Base-by-base conservation (phyloP, 2,797 vertebrate genomes). In the Danio albolineatus region DNA sequence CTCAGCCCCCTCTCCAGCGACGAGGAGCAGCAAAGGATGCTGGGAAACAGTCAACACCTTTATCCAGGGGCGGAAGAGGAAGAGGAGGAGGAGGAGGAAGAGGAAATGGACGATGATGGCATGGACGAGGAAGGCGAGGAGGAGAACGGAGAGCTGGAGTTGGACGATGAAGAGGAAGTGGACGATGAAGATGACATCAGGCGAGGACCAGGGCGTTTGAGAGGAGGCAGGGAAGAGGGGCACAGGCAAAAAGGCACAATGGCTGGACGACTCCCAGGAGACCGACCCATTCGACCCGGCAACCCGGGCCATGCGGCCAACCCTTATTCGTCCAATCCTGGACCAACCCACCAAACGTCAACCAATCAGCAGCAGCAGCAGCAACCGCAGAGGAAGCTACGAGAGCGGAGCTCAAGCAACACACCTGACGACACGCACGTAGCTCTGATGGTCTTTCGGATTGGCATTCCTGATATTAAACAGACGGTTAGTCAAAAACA, bases 381-480 rank as follows among this genome's bases (percentile, higher is more conserved):
- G 5, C 56, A 60, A 41, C 61, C 90, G 76, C 89, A 90, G 83
- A 89, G 93, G 90, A 92, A 92, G 91, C 87, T 91, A 86, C 95
- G 95, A 88, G 95, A 94, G 65, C 94, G 94, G 84, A 92, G 93
- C 76, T 90, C 93, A 87, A 93, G 90, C 77, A 91, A 94, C 0
- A 89, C 91, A 13, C 90, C 95, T 46, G 96, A 97, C 51, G 96
- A 97, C 81, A 78, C 95, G 79, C 94, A 97, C 88, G 94, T 97
- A 86, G 95, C 95, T 92, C 96, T 96, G 95, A 96, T 96, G 95
- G 96, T 98, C 82, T 97, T 98, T 85, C 93, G 96, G 76, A 97
- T 98, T 28, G 96, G 96, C 84, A 98, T 98, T 90, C 96, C 96
- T 10, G 96, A 98, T 92, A 95, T 98, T 85, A 97, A 97, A 89